Conservation (phyloP, 2,797 vertebrate genomes). For the Alcedo atthis region DNA sequence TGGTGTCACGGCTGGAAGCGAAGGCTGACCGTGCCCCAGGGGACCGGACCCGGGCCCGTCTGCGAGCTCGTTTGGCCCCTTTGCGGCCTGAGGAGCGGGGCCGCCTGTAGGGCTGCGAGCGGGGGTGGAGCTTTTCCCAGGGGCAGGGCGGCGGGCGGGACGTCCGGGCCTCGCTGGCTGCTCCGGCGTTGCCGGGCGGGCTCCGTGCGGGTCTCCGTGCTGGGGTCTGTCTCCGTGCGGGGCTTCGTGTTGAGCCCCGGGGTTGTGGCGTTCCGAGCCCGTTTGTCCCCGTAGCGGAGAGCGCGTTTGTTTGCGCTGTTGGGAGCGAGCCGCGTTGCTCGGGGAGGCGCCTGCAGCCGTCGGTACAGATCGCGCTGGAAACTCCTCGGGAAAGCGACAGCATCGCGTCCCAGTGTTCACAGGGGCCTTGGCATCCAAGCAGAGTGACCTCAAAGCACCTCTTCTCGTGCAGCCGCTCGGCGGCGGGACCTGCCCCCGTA, state of each 20-base stretch:
- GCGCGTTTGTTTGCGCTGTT: not conserved
- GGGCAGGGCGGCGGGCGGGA: no score
- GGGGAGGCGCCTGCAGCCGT: not conserved
- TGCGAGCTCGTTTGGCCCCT: not conserved
- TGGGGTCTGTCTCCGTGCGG: no score
- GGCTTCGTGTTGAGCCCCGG: not conserved
- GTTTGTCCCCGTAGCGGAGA: not conserved
- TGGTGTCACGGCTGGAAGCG: no score
- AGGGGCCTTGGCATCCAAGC: not conserved
- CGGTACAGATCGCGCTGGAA: not conserved
- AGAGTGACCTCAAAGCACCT: not conserved
- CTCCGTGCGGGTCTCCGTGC: no score
- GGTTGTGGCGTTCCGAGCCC: not conserved
- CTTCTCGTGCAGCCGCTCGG: not conserved
- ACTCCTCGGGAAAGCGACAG: not conserved
- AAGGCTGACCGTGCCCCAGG: not conserved
- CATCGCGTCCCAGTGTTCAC: not conserved
- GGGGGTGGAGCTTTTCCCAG: no score
- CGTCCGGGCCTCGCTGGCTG: not conserved
- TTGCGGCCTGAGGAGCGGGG: not conserved
- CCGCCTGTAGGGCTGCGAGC: rapidly evolving
- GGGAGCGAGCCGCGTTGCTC: not conserved
- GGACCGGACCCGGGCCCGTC: rapidly evolving
- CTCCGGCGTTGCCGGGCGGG: not conserved
- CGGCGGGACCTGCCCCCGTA: not conserved